These are phyloP conservation scores for Tipula vernalis DNA, from an alignment of 2,888 invertebrate genomes.

Conservation along the genomic window DNA sequence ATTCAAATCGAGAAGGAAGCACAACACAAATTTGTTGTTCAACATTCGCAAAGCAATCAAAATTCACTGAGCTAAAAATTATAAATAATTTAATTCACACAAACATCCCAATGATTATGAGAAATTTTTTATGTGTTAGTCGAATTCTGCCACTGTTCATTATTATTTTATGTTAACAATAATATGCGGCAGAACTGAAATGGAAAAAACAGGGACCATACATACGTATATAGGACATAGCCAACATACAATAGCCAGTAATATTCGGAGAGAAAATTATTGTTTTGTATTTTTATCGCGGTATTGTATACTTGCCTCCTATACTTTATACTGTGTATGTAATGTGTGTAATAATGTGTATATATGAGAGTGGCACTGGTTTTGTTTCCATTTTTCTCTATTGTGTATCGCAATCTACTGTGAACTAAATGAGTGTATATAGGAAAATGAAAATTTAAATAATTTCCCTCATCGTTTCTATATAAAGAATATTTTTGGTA, in stretches of 20 bases:
- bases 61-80: conserved; percentile 4
- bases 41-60: not conserved
- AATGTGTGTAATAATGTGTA: not conserved
- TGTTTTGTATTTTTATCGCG: not conserved
- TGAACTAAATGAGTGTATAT: not conserved
- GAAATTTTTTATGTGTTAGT: not conserved
- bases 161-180: not conserved
- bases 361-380: not conserved
- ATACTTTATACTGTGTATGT: not conserved
- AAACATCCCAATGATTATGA: not conserved
- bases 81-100: not conserved
- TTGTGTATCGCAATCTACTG: not conserved
- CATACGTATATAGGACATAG: not conserved
- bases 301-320: not conserved
- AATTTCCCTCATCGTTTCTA: not conserved
- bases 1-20: not conserved
- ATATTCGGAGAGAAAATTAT: not conserved
- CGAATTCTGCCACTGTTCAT: not conserved
- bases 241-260: too few relatives aligned
- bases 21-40: not conserved
- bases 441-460: not conserved
- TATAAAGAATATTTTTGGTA: not conserved
- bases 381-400: not conserved
- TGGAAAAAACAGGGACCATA: not conserved
- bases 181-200: not conserved